Evolutionary conservation across 2,113 vertebrate genomes (phyloP).

Genomic region (Corythaeola cristata): DNA sequence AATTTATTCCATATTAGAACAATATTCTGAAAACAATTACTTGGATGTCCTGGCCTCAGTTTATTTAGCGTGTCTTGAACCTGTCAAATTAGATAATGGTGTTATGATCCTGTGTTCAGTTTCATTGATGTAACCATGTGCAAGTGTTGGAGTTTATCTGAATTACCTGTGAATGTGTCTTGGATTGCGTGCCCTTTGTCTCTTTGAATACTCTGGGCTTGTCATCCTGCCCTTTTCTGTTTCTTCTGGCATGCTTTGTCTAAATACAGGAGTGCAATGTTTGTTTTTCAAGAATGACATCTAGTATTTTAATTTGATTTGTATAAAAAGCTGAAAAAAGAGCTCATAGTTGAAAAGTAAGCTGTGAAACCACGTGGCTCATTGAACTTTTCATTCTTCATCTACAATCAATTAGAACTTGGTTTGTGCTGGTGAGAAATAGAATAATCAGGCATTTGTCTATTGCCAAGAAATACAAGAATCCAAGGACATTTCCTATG

Average conservation of each 20-base stretch:
- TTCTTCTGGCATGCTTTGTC: neutral
- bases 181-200: neutral
- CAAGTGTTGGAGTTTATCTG: neutral
- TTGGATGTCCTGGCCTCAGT: neutral
- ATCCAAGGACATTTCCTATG: constrained; percentile 33
- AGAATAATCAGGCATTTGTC: constrained; percentile 23
- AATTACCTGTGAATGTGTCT: neutral
- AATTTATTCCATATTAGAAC: neutral
- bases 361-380: neutral
- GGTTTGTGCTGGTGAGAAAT: constrained; percentile 22
- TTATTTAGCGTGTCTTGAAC: neutral
- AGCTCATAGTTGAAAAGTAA: neutral
- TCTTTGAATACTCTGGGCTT: neutral
- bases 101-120: neutral
- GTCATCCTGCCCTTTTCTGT: neutral
- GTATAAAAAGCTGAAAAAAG: neutral
- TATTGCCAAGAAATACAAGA: constrained; percentile 65
- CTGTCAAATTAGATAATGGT: neutral
- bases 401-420: constrained; percentile 13
- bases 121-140: neutral
- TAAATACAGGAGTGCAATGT: neutral
- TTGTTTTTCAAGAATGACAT: neutral
- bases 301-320: neutral
- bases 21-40: neutral
- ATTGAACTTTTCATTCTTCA: neutral